These are phyloP conservation scores for Tyrophagus putrescentiae DNA, from an alignment of 1,140 invertebrate genomes.

Conservation along the genomic window DNA sequence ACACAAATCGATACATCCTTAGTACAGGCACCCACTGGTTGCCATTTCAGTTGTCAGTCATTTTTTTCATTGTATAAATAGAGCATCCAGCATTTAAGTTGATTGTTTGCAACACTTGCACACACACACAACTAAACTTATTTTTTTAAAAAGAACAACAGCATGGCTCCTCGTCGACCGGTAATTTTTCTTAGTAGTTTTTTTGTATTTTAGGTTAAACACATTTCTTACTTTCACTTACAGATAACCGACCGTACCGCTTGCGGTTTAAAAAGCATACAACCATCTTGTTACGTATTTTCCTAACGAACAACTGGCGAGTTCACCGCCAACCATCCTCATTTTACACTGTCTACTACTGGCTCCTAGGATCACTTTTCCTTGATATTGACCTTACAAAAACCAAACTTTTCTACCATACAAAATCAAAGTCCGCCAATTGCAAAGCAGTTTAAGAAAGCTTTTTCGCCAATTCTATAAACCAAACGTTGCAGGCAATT, in stretches of 20 bases:
- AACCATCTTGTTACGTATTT: not conserved
- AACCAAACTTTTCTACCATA: constrained; percentile 51
- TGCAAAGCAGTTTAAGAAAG: constrained; percentile 32
- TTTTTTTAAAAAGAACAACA: too few relatives aligned
- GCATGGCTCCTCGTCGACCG: too few relatives aligned
- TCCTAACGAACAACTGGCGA: not conserved
- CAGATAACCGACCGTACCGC: constrained; percentile 1
- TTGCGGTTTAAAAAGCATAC: not conserved
- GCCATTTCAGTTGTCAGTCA: too few relatives aligned
- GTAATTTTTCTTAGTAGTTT: too few relatives aligned
- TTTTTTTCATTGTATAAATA: too few relatives aligned
- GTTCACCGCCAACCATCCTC: not conserved
- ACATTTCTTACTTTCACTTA: not conserved
- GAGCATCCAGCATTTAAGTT: too few relatives aligned
- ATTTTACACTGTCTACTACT: constrained; percentile 53
- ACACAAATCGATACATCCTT: too few relatives aligned
- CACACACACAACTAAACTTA: too few relatives aligned
- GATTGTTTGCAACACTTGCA: too few relatives aligned
- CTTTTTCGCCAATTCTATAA: constrained; percentile 59
- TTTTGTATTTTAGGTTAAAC: too few relatives aligned
- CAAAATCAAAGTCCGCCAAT: constrained; percentile 39
- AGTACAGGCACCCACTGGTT: too few relatives aligned
- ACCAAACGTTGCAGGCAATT: constrained; percentile 56
- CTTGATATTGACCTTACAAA: constrained; percentile 56
- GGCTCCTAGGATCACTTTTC: constrained; percentile 55